Base-by-base conservation (phyloP, 1,140 invertebrate species). In the Radopholus similis region DNA sequence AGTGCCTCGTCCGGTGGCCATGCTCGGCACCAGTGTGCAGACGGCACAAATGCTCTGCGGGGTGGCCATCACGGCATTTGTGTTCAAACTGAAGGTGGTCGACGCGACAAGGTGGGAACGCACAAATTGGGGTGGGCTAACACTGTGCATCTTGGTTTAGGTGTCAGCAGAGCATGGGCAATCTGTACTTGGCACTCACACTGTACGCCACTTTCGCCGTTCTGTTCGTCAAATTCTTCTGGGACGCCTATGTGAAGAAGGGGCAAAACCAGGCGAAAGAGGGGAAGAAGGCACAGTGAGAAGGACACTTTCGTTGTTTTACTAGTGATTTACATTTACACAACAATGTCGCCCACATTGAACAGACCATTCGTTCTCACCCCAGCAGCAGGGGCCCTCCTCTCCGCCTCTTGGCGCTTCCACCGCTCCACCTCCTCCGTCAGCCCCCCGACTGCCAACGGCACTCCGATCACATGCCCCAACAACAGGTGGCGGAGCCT, bases 11-110 rank as follows among this genome's bases (percentile, higher is more conserved):
- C 88, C 87, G 72, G 87, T 97, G 51, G 89, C 92, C 37, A 95
- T 97, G 89, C 83, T 90, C 58, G 95, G 98, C 73, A 98, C 95
- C 4, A 86, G 88, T 8, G 85, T 94, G 30, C 95, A 98, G 83
- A 86, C 97, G 9, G 86, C 88, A 1, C 95, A 98, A 85, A 73
- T 59, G 69, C 30, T 30, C 21, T 42, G 4, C 2, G 95, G 95
- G 0, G 91, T 91, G 84, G 86, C 13, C 6, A 90, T 97, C 73
- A 96, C 73, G 4, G 63, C 42, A 34, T 64, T 68, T 56, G 75
- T 74, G 21, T 77, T 71, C 38, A 77, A 74, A 26, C 49, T 72
- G 34, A 74, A 74, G 51, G 67, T 77, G 11, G 64, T 76, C 56
- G 49, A 66, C n/a, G 32, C 30, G 21, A 44, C 66, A 21, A 51